Base-by-base conservation (phyloP, 2,797 vertebrate species). In the Podargus strigoides region DNA sequence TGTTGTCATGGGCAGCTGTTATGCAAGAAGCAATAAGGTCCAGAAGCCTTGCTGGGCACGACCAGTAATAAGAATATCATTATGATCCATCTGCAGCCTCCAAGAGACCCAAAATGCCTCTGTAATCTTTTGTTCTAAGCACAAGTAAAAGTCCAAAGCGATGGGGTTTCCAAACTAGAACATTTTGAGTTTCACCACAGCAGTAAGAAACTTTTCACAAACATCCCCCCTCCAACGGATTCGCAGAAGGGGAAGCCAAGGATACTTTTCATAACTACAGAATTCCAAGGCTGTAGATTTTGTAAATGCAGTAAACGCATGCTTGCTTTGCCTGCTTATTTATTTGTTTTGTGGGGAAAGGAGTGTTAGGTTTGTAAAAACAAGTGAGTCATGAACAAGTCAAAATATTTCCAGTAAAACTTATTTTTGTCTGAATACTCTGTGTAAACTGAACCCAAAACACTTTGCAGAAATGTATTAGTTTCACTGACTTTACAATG, bases 1-100 rank as follows among this genome's bases (percentile, higher is more conserved):
- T 96, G 87, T 66, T 76, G 87, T 91, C 80, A 69, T 62, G 93
- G 85, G 90, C 96, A 95, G 83, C 87, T 96, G 90, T 79, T 88
- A 87, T 0, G 21, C 7, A 69, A 90, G 91, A 94, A 91, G 73
- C 50, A 93, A 78, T 53, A 55, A 66, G 69, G 80, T 80, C 93
- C 93, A 94, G 93, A 94, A 86, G 77, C 76, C 73, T 85, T 76
- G 52, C 34, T 0, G 6, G 62, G 91, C 76, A 91, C 0, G 0
- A 86, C n/a, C 50, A 81, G 73, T 59, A 79, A 69, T 63, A 94
- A 55, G 91, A 94, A 66, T 90, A 93, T 88, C 69, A 88, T 94
- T 88, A 91, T 0, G 0, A 88, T 66, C 91, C 83, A 96, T 82
- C 90, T 94, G 80, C 69, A 90, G 34, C 18, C 19, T 58, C 69